Conservation (phyloP, 2,113 vertebrate genomes). For the Gnathochromis pfefferi region DNA sequence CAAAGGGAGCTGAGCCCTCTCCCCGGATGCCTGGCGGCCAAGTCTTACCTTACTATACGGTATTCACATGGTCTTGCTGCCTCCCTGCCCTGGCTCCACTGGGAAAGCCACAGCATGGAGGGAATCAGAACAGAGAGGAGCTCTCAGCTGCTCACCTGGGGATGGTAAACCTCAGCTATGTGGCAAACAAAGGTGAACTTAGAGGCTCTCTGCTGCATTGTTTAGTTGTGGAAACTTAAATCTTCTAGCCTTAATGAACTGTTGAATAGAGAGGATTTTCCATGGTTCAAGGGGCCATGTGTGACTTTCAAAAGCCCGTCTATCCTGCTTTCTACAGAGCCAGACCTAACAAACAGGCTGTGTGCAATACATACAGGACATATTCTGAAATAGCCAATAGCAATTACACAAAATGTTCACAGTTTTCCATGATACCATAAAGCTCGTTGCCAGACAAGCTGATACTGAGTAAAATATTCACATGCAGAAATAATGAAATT, state of each 20-base stretch:
- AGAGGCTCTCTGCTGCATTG: conserved; percentile 60
- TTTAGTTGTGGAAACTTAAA: conserved; percentile 66
- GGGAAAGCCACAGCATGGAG: conserved; percentile 46
- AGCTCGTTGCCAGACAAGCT: neutral
- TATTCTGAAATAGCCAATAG: neutral
- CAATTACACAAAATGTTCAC: neutral
- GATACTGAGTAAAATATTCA: neutral
- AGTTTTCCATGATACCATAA: neutral
- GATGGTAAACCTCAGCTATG: conserved; percentile 69
- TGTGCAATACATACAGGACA: neutral
- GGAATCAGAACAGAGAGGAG: conserved; percentile 44
- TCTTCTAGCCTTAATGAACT: conserved; percentile 62
- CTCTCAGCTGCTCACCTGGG: conserved; percentile 61
- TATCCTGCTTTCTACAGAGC: conserved; percentile 36
- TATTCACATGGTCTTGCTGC: conserved; percentile 49
- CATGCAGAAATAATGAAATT: neutral
- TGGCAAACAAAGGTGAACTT: conserved; percentile 69
- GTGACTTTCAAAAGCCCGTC: conserved; percentile 56
- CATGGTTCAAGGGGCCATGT: conserved; percentile 54
- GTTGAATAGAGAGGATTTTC: conserved; percentile 66
- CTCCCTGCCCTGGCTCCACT: conserved; percentile 37
- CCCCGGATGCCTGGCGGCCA: conserved; percentile 55
- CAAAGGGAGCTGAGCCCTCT: conserved; percentile 59
- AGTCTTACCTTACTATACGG: conserved; percentile 58
- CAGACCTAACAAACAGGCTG: conserved; percentile 2